These are phyloP conservation scores for Synanthedon andrenaeformis DNA, from an alignment of 2,888 invertebrate species.

Conservation along the genomic window DNA sequence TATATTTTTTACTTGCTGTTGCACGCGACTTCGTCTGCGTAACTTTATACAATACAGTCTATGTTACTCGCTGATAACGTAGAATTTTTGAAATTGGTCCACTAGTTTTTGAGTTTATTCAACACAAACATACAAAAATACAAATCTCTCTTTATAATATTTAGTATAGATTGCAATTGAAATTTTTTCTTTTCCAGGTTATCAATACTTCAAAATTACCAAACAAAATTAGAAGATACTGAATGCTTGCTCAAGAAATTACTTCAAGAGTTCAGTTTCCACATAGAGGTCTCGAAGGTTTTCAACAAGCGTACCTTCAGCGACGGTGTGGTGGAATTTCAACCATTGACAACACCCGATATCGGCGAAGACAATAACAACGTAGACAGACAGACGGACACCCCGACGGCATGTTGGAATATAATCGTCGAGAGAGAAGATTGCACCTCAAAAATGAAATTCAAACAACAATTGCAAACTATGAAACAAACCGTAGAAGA, in stretches of 20 bases:
- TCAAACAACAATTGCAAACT: slow-evolving; percentile 37
- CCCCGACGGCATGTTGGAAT: slow-evolving; percentile 44
- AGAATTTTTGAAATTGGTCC: no score
- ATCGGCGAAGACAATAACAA: slow-evolving; percentile 24
- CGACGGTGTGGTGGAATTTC: no score
- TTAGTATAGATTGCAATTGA: no score
- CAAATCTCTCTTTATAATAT: no score
- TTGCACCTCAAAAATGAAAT: slow-evolving; percentile 28
- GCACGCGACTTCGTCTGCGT: no score
- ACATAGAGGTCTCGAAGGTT: slow-evolving; percentile 54
- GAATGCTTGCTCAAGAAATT: slow-evolving; percentile 41
- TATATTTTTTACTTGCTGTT: no score
- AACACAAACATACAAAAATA: no score
- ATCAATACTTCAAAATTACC: slow-evolving; percentile 36
- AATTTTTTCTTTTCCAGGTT: slow-evolving; percentile 4
- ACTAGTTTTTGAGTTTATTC: no score
- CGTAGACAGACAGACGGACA: slow-evolving; percentile 17
- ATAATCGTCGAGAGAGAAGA: slow-evolving; percentile 48
- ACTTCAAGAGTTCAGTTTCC: slow-evolving; percentile 48
- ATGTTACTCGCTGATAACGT: no score
- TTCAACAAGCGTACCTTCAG: slow-evolving; percentile 17
- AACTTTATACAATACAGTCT: no score
- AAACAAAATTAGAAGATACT: slow-evolving; percentile 43
- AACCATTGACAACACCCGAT: no score
- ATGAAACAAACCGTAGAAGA: slow-evolving; percentile 39